Evolutionary conservation across 2,888 invertebrate genomes (phyloP).

Genomic region (Anarsia innoxiella): DNA sequence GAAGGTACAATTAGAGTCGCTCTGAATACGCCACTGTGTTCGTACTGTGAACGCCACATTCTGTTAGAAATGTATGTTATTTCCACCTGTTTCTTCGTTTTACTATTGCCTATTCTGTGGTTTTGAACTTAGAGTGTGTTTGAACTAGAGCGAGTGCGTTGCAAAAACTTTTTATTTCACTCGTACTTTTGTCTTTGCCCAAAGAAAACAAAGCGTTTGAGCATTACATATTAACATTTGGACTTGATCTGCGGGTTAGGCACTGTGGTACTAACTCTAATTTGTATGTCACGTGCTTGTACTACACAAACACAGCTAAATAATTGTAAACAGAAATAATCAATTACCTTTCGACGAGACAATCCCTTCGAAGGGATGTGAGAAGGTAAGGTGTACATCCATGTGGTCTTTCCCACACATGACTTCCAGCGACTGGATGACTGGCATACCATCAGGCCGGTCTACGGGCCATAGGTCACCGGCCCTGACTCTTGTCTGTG

Average conservation of each 20-base stretch:
- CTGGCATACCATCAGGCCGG: constrained; percentile 91
- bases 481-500: constrained; percentile 60
- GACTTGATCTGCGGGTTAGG: no score
- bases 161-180: no score
- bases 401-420: constrained; percentile 98
- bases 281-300: no score
- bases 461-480: constrained; percentile 93
- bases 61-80: no score
- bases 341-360: constrained; percentile 88
- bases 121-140: no score
- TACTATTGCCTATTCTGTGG: no score
- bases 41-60: neutral
- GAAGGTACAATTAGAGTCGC: constrained; percentile 61
- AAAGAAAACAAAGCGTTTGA: no score
- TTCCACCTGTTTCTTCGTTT: neutral
- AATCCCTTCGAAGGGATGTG: constrained; percentile 94
- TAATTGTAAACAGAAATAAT: neutral
- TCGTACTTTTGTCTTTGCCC: no score
- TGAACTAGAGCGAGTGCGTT: no score
- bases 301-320: no score
- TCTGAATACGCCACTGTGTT: constrained; percentile 49
- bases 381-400: constrained; percentile 94
- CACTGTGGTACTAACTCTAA: no score
- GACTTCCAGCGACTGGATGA: constrained; percentile 91
- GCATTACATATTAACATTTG: no score